These are phyloP conservation scores for Hyperoplus lanceolatus DNA, from an alignment of 2,797 vertebrate genomes.

Conservation along the genomic window DNA sequence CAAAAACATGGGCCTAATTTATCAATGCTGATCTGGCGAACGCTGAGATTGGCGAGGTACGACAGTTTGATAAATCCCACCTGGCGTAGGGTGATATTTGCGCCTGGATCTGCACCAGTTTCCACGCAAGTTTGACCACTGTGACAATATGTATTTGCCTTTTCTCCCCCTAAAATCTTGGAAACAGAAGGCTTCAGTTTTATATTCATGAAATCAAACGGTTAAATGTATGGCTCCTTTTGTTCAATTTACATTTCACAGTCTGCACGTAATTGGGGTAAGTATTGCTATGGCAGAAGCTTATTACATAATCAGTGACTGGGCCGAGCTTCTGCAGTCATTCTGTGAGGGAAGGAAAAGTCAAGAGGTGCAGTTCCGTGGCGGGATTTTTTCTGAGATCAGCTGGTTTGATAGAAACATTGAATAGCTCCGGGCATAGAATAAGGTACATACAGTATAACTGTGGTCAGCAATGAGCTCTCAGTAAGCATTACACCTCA, in stretches of 20 bases:
- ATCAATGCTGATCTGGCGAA: too few relatives aligned
- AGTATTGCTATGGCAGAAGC: constrained; percentile 15
- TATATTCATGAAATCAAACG: not conserved
- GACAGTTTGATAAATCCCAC: too few relatives aligned
- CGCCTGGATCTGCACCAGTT: too few relatives aligned
- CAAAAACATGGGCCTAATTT: too few relatives aligned
- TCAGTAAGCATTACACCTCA: not conserved
- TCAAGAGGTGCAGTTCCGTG: constrained; percentile 19
- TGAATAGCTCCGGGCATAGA: constrained; percentile 9
- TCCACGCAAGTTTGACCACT: too few relatives aligned
- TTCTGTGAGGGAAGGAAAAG: constrained; percentile 24
- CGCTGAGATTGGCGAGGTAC: too few relatives aligned
- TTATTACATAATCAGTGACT: constrained; percentile 19
- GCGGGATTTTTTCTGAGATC: not conserved
- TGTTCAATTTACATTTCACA: constrained; percentile 8
- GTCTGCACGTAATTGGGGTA: constrained; percentile 14
- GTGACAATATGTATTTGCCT: not conserved
- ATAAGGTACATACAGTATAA: constrained; percentile 16
- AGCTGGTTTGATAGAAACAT: constrained; percentile 3
- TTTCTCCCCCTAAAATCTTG: not conserved
- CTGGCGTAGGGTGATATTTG: too few relatives aligned
- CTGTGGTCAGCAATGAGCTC: constrained; percentile 13
- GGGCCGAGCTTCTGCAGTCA: not conserved
- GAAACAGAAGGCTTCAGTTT: not conserved
- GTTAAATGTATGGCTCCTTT: not conserved